Evolutionary conservation across 64 coral and sea anemone species (phyloP).

Genomic region (Dendrophyllia cribrosa): DNA sequence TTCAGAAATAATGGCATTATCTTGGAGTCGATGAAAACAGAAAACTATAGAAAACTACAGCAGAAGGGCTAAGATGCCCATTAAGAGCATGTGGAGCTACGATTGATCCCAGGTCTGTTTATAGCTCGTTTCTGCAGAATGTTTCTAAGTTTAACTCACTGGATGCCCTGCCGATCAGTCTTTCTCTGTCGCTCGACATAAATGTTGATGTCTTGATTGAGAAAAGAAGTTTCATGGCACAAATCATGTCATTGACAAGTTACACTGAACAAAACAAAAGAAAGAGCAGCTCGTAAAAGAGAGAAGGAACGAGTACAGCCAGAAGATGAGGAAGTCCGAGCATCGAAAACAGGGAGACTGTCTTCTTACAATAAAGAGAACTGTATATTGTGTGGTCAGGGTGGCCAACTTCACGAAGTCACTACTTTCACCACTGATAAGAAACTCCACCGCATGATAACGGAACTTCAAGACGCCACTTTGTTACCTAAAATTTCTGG

Average conservation of each 20-base stretch:
- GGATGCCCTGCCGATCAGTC: conserved; percentile 19
- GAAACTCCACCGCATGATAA: conserved; percentile 63
- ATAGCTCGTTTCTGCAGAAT: conserved; percentile 46
- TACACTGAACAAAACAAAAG: conserved; percentile 60
- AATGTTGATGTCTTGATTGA: conserved; percentile 52
- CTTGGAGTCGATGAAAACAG: conserved; percentile 37
- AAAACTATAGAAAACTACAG: conserved; percentile 56
- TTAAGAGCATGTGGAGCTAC: conserved; percentile 13
- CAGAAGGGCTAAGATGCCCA: conserved; percentile 45
- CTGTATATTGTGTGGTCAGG: conserved; percentile 62
- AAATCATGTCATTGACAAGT: conserved; percentile 70
- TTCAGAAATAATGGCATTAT: conserved; percentile 53
- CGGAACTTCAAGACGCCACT: conserved; percentile 41
- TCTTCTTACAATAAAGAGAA: conserved; percentile 54
- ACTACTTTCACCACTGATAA: conserved; percentile 66
- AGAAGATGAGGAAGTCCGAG: conserved; percentile 1
- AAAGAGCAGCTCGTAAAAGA: not conserved
- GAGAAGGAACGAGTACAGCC: conserved; percentile 23
- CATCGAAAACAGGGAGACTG: conserved; percentile 23
- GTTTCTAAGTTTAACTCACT: conserved; percentile 21
- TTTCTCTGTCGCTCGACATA: conserved; percentile 27
- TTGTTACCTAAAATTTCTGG: conserved; percentile 64
- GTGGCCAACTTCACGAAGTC: conserved; percentile 49
- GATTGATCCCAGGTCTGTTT: not conserved
- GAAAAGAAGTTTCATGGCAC: conserved; percentile 68